Evolutionary conservation across 2,888 invertebrate species (phyloP).

Genomic region (Tridacna crocea): DNA sequence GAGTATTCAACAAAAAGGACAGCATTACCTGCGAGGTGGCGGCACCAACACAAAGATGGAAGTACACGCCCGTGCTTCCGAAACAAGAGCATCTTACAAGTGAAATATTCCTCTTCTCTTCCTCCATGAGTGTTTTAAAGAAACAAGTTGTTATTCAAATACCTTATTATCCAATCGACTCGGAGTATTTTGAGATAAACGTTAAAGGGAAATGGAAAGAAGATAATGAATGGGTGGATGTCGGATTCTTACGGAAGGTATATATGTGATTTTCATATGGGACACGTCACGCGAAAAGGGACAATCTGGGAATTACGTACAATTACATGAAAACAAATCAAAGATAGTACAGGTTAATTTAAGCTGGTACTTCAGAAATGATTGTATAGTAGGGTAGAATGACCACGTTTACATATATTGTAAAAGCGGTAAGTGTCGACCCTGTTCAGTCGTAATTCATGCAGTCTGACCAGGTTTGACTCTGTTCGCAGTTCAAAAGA

Average conservation of each 20-base stretch:
- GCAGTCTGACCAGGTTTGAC: too few relatives aligned
- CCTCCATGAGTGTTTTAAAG: slow-evolving; percentile 67
- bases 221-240: slow-evolving; percentile 77
- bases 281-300: too few relatives aligned
- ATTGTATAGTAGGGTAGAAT: too few relatives aligned
- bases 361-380: too few relatives aligned
- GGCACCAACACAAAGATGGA: slow-evolving; percentile 75
- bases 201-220: slow-evolving; percentile 78
- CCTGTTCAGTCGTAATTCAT: too few relatives aligned
- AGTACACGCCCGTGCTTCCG: slow-evolving; percentile 65
- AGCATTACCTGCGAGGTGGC: slow-evolving; percentile 76
- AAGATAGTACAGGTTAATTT: too few relatives aligned
- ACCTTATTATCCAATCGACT: slow-evolving; percentile 73
- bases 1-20: slow-evolving; percentile 77
- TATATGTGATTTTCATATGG: too few relatives aligned
- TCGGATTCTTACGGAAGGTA: slow-evolving; percentile 76
- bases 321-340: too few relatives aligned
- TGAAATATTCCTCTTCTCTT: slow-evolving; percentile 74
- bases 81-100: slow-evolving; percentile 72
- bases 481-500: too few relatives aligned
- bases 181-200: slow-evolving; percentile 74
- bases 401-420: too few relatives aligned
- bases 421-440: too few relatives aligned
- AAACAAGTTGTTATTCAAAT: slow-evolving; percentile 72
- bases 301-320: too few relatives aligned